phyloP scores from a whole-genome alignment of 2,888 invertebrate genomes.

The Drosophila tripunctata region DNA sequence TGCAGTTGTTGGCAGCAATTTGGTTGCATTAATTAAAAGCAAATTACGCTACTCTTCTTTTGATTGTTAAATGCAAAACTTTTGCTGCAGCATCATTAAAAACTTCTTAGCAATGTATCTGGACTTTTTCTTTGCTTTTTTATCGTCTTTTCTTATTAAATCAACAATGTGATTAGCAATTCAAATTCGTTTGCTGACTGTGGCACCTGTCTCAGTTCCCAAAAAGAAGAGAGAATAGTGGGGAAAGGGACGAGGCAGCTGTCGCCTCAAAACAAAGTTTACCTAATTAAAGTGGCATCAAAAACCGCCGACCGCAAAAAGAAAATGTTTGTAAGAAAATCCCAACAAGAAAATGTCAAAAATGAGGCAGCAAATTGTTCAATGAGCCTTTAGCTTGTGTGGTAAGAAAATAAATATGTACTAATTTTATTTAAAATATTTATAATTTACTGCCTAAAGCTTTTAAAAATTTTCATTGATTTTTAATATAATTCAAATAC shows the following conservation, averaged over 20 bases:
- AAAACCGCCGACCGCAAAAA: slow-evolving; percentile 33
- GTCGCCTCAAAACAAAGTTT: slow-evolving; percentile 42
- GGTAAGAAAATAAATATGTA: not conserved
- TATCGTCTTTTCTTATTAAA: slow-evolving; percentile 29
- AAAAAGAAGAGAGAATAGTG: slow-evolving; percentile 27
- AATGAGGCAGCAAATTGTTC: slow-evolving; percentile 18
- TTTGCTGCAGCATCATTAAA: slow-evolving; percentile 69
- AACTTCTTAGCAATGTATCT: slow-evolving; percentile 63
- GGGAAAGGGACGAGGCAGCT: slow-evolving; percentile 55
- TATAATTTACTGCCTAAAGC: too few species aligned
- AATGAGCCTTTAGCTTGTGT: slow-evolving; percentile 23
- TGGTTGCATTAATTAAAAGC: slow-evolving; percentile 68
- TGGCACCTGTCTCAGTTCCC: slow-evolving; percentile 61
- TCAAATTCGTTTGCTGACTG: slow-evolving; percentile 51
- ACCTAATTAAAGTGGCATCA: slow-evolving; percentile 70
- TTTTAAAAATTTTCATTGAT: too few species aligned
- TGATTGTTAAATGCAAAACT: slow-evolving; percentile 34
- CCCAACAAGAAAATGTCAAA: slow-evolving; percentile 22
- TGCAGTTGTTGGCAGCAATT: slow-evolving; percentile 19
- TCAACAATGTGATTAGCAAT: slow-evolving; percentile 70
- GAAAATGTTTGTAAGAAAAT: slow-evolving; percentile 12
- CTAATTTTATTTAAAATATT: not conserved
- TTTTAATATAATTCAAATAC: too few species aligned
- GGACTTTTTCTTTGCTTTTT: not conserved
- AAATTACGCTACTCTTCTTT: slow-evolving; percentile 53